phyloP scores from a whole-genome alignment of 1,140 invertebrate species.

The Aphis gossypii region DNA sequence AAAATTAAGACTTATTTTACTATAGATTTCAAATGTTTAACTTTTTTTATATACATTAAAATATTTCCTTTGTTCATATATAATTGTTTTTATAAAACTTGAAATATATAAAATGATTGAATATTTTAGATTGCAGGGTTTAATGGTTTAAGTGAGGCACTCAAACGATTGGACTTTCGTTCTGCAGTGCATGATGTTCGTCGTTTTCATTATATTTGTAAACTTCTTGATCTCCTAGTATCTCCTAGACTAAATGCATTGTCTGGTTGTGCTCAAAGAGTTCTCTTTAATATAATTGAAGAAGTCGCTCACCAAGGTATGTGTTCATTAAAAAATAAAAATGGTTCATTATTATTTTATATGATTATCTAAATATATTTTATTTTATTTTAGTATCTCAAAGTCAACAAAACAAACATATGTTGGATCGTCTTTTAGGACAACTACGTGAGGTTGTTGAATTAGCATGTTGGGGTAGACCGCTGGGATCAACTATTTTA shows the following conservation, averaged over 20 bases:
- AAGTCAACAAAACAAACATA: slow-evolving; percentile 87
- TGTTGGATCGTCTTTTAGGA: slow-evolving; percentile 77
- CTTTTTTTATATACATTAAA: background rate
- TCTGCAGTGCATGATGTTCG: slow-evolving; percentile 92
- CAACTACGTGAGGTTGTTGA: slow-evolving; percentile 77
- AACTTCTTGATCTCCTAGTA: slow-evolving; percentile 87
- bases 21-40: background rate
- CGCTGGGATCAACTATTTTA: slow-evolving; percentile 84
- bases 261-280: slow-evolving; percentile 92
- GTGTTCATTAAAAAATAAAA: slow-evolving; percentile 43
- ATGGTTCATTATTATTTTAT: background rate
- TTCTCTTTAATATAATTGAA: slow-evolving; percentile 91
- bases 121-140: slow-evolving; percentile 85
- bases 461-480: slow-evolving; percentile 82
- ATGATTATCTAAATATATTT: background rate
- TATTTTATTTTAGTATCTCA: slow-evolving; percentile 73
- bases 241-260: slow-evolving; percentile 82
- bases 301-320: slow-evolving; percentile 90
- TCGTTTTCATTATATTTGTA: slow-evolving; percentile 95
- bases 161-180: slow-evolving; percentile 91
- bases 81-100: background rate
- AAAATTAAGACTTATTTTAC: background rate
- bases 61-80: background rate
- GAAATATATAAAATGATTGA: background rate
- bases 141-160: slow-evolving; percentile 92